Base-by-base conservation (phyloP, 35 echinoderm and acorn worm species). In the Diadema setosum region DNA sequence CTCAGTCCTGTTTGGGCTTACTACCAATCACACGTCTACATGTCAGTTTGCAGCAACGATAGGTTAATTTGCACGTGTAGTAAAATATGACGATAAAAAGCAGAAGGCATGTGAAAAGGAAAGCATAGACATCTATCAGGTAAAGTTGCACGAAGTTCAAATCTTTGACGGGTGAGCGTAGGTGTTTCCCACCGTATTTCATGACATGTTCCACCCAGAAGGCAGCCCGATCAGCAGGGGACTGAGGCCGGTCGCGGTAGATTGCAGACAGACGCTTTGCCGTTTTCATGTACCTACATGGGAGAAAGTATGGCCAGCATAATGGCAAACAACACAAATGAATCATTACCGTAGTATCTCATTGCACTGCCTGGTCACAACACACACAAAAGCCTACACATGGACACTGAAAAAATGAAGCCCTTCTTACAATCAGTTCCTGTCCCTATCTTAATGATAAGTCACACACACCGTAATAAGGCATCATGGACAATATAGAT, bases 171-270 rank as follows among this genome's bases (percentile, higher is more conserved):
- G 45, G 45, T 0, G 81, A 50, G 49, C 44, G 40, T 18, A 83
- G 27, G 55, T 83, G 44, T 50, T 59, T 83, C 55, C 81, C 81
- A 21, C 81, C 81, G 40, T 33, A 83, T 83, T 83, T 83, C 18
- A 83, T 83, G 81, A 83, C 81, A 37, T 83, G 81, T 83, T 83
- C 81, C 0, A 83, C 55, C 81, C 81, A 83, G 45, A 20, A 83
- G 30, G 55, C 81, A 35, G 55, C 81, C 11, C 45, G 55, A 24
- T 83, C 81, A 0, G 45, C 81, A 36, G 81, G 81, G 8, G 42
- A 25, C 40, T 56, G n/a, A 9, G 81, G 81, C 5, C 81, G 45
- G 25, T 83, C 81, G 16, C 55, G 45, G 39, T 55, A 59, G 26
- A 83, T 83, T 2, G 45, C 55, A 5, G 81, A 83, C 3, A 83